A percentile compares a stretch with the other conserved stretches of the same genome.
These are phyloP conservation scores for Caenorhabditis sp. DNA, from an alignment of 2,888 invertebrate species.

Conservation along the genomic window DNA sequence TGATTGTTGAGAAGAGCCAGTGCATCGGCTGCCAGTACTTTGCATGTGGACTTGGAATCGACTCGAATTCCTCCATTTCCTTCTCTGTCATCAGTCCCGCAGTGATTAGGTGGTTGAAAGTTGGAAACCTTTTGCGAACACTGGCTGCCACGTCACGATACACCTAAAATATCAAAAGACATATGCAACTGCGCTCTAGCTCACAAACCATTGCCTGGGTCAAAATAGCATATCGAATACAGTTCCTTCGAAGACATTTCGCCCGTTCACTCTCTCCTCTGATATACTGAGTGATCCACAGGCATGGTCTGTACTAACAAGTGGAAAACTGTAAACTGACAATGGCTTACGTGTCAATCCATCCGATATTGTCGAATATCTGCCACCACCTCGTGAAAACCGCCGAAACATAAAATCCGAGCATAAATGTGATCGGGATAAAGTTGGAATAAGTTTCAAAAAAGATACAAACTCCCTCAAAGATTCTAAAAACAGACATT, in stretches of 20 bases:
- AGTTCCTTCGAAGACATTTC: conserved; percentile 75
- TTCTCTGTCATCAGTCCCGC: conserved; percentile 80
- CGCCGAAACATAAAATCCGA: conserved; percentile 81
- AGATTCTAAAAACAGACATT: conserved; percentile 75
- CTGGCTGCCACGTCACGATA: conserved; percentile 78
- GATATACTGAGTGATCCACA: conserved; percentile 76
- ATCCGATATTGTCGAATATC: conserved; percentile 81
- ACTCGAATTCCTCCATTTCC: conserved; percentile 79
- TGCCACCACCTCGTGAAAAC: conserved; percentile 78
- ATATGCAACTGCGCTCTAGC: too few species aligned
- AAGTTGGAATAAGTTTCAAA: conserved; percentile 80
- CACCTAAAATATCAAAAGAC: conserved; percentile 50
- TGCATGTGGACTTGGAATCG: conserved; percentile 74
- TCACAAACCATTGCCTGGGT: conserved; percentile 73
- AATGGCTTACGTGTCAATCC: conserved; percentile 81
- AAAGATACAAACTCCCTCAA: conserved; percentile 79
- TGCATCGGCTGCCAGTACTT: conserved; percentile 82
- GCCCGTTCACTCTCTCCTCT: conserved; percentile 73
- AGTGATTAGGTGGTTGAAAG: conserved; percentile 79
- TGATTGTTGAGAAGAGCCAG: conserved; percentile 73
- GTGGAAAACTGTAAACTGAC: too few species aligned
- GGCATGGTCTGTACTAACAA: conserved; percentile 77
- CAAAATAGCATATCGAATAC: conserved; percentile 78
- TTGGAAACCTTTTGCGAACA: conserved; percentile 80
- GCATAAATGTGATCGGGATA: conserved; percentile 80